A percentile compares a stretch with the other conserved stretches of the same genome.
These are phyloP conservation scores for Geophilus truncorum DNA, from an alignment of 2,888 invertebrate species.

Conservation along the genomic window DNA sequence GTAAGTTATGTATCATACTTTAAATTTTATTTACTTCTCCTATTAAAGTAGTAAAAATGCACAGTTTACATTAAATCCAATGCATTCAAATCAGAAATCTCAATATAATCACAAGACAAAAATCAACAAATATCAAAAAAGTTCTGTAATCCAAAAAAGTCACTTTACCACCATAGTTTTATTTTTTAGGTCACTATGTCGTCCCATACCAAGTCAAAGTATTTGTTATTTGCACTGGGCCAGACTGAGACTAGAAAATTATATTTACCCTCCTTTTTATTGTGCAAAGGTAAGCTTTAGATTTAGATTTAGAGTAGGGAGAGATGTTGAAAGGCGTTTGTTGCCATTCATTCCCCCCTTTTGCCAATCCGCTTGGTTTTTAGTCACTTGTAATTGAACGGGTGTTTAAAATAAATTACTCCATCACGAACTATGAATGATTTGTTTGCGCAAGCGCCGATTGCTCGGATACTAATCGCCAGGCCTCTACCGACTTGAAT, in stretches of 20 bases:
- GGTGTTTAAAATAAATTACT: conserved; percentile 27
- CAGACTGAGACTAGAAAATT: background rate
- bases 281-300: conserved; percentile 8
- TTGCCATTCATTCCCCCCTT: background rate
- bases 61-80: too few species aligned
- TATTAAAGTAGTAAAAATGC: too few species aligned
- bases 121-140: too few species aligned
- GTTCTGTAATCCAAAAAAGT: too few species aligned
- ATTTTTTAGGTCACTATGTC: background rate
- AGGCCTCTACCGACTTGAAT: background rate
- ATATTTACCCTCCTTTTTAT: background rate
- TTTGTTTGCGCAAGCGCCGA: background rate
- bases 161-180: too few species aligned
- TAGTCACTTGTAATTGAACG: conserved; percentile 27
- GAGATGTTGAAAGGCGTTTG: background rate
- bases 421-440: background rate
- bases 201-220: too few species aligned
- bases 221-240: too few species aligned
- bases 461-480: background rate
- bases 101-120: too few species aligned
- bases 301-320: background rate
- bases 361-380: conserved; percentile 13
- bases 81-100: too few species aligned
- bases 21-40: too few species aligned
- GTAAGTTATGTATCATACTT: too few species aligned